Conservation (phyloP, 2,797 vertebrate genomes). For the Tympanoctomys barrerae region DNA sequence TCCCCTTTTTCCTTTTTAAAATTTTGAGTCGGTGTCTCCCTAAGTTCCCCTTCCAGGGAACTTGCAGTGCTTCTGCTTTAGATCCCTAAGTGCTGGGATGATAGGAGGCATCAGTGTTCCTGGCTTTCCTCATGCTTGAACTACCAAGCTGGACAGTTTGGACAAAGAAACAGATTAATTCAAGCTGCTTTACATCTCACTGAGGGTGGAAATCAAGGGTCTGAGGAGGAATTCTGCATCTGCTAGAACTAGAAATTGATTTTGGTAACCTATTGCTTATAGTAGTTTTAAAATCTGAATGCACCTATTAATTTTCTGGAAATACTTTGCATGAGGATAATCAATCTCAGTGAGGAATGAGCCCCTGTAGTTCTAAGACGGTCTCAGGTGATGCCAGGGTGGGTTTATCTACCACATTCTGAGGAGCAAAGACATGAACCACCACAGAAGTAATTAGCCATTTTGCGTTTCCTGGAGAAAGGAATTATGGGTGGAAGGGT, state of each 20-base stretch:
- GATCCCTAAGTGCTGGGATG: background rate
- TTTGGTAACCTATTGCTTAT: background rate
- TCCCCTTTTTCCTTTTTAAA: background rate
- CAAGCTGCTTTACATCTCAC: background rate
- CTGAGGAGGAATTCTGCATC: background rate
- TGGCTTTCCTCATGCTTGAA: background rate
- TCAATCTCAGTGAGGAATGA: background rate
- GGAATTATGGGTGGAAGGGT: background rate
- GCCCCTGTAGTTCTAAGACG: background rate
- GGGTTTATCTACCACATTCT: background rate
- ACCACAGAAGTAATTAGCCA: background rate
- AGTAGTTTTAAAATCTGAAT: conserved; percentile 1
- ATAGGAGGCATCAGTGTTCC: background rate
- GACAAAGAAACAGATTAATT: background rate
- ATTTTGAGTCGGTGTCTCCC: background rate
- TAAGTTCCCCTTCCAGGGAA: background rate
- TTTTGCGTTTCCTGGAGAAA: background rate
- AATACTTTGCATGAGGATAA: background rate
- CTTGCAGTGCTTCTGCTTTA: background rate
- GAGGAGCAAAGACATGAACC: background rate
- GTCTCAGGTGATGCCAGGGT: background rate
- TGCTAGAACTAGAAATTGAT: background rate
- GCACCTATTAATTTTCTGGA: background rate
- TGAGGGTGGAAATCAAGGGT: background rate
- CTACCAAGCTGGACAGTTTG: background rate